Conservation (phyloP, 2,888 invertebrate genomes). For the Bibio marci region DNA sequence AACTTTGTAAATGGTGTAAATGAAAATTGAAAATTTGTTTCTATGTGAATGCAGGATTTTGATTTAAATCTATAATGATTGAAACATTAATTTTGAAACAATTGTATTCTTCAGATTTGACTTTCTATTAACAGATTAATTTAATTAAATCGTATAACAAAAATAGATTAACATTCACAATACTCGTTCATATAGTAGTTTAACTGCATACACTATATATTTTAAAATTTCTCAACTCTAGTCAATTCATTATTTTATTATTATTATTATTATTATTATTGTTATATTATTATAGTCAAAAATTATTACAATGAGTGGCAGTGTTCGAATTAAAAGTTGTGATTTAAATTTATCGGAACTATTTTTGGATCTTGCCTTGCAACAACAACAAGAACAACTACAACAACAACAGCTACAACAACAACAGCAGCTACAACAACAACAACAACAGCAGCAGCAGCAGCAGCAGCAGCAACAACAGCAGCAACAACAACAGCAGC, state of each 20-base stretch:
- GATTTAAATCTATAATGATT: too few relatives aligned
- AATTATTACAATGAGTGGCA: constrained; percentile 29
- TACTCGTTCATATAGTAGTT: too few relatives aligned
- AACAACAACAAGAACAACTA: not conserved
- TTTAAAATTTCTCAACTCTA: not conserved
- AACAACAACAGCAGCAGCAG: constrained; percentile 12
- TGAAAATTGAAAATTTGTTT: too few relatives aligned
- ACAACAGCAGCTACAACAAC: constrained; percentile 28
- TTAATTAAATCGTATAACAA: too few relatives aligned
- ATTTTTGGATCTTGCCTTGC: too few relatives aligned
- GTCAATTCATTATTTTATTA: not conserved
- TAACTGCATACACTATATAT: too few relatives aligned
- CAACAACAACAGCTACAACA: not conserved
- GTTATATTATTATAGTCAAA: constrained; percentile 19
- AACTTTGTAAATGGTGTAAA: too few relatives aligned
- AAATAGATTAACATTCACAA: too few relatives aligned
- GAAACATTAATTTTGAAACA: too few relatives aligned
- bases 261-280: not conserved
- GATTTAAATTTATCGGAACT: constrained; percentile 27
- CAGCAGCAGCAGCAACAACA: constrained; percentile 13
- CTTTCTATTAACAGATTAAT: too few relatives aligned
- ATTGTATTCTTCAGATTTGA: too few relatives aligned
- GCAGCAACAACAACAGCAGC: constrained; percentile 29
- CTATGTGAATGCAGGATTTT: too few relatives aligned
- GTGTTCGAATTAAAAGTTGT: constrained; percentile 29